Conservation (phyloP, 1,140 invertebrate species). For the Papilio machaon region DNA sequence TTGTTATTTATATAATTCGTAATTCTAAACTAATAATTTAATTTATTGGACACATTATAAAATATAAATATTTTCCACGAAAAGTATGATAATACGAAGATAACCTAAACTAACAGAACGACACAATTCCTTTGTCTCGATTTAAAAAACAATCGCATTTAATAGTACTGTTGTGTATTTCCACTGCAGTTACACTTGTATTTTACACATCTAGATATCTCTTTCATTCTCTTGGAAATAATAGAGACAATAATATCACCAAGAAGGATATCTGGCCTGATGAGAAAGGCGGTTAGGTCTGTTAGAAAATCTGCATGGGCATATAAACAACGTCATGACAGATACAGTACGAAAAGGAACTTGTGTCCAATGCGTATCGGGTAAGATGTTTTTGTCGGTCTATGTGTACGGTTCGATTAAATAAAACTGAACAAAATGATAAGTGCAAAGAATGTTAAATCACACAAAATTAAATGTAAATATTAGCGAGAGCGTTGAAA, state of each 20-base stretch:
- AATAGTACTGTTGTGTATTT: not conserved
- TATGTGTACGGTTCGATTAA: not conserved
- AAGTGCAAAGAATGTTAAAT: not conserved
- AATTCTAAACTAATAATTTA: not conserved
- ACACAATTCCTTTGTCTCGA: constrained; percentile 7
- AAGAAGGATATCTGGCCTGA: too few species aligned
- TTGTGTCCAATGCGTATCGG: too few species aligned
- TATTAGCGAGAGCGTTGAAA: not conserved
- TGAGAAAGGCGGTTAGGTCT: too few species aligned
- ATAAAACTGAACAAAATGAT: not conserved
- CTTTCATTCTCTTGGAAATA: too few species aligned
- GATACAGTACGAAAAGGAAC: too few species aligned
- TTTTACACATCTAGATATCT: too few species aligned
- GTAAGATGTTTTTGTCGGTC: too few species aligned
- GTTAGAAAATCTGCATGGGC: too few species aligned
- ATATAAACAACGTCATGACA: too few species aligned
- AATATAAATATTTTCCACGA: not conserved
- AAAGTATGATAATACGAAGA: not conserved
- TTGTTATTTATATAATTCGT: too few species aligned
- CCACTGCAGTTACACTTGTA: too few species aligned
- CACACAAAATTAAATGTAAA: not conserved
- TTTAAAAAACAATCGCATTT: not conserved
- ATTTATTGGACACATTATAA: not conserved
- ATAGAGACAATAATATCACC: too few species aligned
- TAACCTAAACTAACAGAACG: constrained; percentile 6